Evolutionary conservation across 2,797 vertebrate genomes (phyloP), one percentile per base, ranked within the genome.

Genomic region (Megalops cyprinoides): DNA sequence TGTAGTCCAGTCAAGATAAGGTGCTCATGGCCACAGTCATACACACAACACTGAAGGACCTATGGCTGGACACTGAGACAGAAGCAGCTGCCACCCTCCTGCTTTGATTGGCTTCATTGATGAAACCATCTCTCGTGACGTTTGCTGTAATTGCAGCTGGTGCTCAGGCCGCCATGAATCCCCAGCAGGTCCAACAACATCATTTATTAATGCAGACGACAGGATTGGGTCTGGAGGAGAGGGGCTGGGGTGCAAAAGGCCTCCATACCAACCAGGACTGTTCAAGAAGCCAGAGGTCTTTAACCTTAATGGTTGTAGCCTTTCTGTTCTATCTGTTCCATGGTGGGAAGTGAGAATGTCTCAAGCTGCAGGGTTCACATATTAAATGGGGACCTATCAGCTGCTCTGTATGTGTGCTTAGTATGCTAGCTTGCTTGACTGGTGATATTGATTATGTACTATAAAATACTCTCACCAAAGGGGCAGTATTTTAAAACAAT

Each of bases 151-250:
- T 89, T 92, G 89, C 82, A 83, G 86, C 84, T 78, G 85, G 89
- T 86, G 88, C 81, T 83, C 88, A 87, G 85, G 87, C 82, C 84
- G 89, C 87, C 82, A 60, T 89, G 90, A 93, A 88, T 87, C 84
- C 86, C 18, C 85, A 20, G 81, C 87, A 87, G 89, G 85, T 86
- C 85, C 82, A 84, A 76, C 67, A 34, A 77, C 73, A 86, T 92
- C 83, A 90, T 93, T 93, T 92, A 92, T 92, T 91, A 90, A 90
- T 87, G 87, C 56, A 78, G 79, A 82, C 69, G 67, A 83, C 85
- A 53, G 83, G 86, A 85, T 85, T 86, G 18, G 74, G 87, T 83
- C n/a, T 90, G 89, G 82, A 84, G 84, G 83, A 87, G 81, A 80
- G 83, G 83, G 77, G 25, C 85, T 77, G 74, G 74, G 23, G 31